A percentile compares a stretch with the other conserved stretches of the same genome.
phyloP scores from a whole-genome alignment of 1,140 invertebrate genomes.

The Drosophila pruinosa region DNA sequence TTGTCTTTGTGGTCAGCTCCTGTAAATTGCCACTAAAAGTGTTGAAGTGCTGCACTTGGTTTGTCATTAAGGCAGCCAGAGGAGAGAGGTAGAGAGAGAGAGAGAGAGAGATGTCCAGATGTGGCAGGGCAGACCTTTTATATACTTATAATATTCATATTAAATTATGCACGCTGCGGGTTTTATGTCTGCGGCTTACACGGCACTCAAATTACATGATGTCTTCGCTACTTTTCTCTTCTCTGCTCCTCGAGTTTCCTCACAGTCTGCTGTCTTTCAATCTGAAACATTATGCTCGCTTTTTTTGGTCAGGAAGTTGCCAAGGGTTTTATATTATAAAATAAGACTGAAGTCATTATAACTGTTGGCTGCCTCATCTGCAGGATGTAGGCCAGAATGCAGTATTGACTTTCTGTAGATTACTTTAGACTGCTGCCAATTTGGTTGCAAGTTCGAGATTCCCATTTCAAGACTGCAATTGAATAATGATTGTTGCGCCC shows the following conservation, averaged over 20 bases:
- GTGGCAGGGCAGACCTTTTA: no score
- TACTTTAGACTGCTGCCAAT: background rate
- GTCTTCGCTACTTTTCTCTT: no score
- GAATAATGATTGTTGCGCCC: constrained; percentile 44
- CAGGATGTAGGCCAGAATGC: no score
- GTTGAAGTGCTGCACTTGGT: constrained; percentile 72
- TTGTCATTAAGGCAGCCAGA: constrained; percentile 61
- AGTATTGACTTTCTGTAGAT: no score
- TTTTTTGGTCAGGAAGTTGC: constrained; percentile 8
- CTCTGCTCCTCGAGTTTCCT: constrained; percentile 10
- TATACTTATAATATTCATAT: constrained; percentile 74
- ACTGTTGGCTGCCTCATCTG: background rate
- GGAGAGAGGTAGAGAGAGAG: background rate
- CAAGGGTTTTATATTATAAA: background rate
- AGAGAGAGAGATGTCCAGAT: no score
- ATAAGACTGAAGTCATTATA: background rate
- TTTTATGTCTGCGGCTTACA: constrained; percentile 68
- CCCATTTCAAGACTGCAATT: constrained; percentile 35
- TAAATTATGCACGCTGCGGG: constrained; percentile 72
- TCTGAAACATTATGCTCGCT: background rate
- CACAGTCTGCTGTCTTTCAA: constrained; percentile 2
- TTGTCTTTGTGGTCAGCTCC: constrained; percentile 69
- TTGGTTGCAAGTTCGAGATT: constrained; percentile 14
- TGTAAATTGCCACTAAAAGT: constrained; percentile 81
- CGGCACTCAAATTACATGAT: constrained; percentile 72